Conservation (phyloP, 1,140 invertebrate species). For the Oryctes rhinoceros region DNA sequence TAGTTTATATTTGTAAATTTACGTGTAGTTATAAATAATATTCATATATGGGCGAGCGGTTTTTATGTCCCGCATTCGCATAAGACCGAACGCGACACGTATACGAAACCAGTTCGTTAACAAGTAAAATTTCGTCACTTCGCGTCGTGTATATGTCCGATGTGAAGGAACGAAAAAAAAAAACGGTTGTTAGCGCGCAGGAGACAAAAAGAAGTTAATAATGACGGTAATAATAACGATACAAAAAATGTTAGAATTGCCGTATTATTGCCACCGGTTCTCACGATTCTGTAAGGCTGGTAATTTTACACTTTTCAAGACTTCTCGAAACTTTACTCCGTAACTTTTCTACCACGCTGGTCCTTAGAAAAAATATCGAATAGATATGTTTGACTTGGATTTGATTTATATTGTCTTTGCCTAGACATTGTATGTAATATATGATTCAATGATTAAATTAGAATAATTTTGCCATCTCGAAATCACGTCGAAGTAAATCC, state of each 20-base stretch:
- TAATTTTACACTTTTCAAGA: background rate
- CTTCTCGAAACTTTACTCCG: too few relatives aligned
- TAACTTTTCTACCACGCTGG: too few relatives aligned
- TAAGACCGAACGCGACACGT: constrained; percentile 7
- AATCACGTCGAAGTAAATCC: too few relatives aligned
- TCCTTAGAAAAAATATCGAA: too few relatives aligned
- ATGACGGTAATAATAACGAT: constrained; percentile 16
- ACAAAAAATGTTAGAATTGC: constrained; percentile 16
- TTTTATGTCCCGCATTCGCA: constrained; percentile 16
- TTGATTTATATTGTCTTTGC: too few relatives aligned
- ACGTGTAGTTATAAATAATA: constrained; percentile 22
- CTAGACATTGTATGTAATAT: too few relatives aligned
- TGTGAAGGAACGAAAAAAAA: background rate
- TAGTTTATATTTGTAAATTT: constrained; percentile 20
- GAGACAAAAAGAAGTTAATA: constrained; percentile 29
- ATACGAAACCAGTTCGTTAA: constrained; percentile 28
- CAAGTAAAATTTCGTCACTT: constrained; percentile 27
- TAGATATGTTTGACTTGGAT: too few relatives aligned
- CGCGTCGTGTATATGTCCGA: background rate
- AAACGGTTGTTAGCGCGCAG: constrained; percentile 8
- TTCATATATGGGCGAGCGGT: background rate
- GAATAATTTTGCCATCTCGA: too few relatives aligned
- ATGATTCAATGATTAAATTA: too few relatives aligned
- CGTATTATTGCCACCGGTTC: constrained; percentile 9
- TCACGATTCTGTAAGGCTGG: background rate